Evolutionary conservation across 2,888 invertebrate genomes (phyloP).

Genomic region (Orchesella flavescens): DNA sequence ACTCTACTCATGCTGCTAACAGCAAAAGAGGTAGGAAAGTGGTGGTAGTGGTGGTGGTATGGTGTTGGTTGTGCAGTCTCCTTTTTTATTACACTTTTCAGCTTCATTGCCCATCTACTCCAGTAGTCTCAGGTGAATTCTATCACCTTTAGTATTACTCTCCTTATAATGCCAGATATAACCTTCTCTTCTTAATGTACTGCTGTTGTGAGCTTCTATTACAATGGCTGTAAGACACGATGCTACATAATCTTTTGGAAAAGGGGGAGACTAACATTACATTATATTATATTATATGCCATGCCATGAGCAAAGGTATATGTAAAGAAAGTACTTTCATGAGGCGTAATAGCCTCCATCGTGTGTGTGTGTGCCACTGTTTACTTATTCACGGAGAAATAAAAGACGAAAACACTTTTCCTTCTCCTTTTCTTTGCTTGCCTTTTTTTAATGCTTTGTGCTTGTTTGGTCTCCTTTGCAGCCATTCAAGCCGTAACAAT

Average conservation of each 20-base stretch:
- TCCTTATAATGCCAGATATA: not conserved
- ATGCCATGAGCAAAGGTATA: not conserved
- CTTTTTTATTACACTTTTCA: conserved; percentile 62
- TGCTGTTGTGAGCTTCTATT: not conserved
- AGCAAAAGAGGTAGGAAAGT: not conserved
- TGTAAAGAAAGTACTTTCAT: not conserved
- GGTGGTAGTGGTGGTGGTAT: conserved; percentile 4
- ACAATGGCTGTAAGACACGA: conserved; percentile 1
- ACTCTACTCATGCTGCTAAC: not conserved
- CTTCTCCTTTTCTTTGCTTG: conserved; percentile 21
- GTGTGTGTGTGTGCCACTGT: conserved; percentile 18
- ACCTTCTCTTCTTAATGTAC: conserved; percentile 4
- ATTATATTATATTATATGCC: conserved; percentile 23
- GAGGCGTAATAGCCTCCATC: conserved; percentile 32
- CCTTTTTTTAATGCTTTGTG: not conserved
- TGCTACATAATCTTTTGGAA: conserved; percentile 10
- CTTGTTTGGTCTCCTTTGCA: not conserved
- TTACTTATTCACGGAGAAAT: conserved; percentile 48
- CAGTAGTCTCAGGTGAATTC: conserved; percentile 60
- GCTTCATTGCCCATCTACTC: conserved; percentile 62
- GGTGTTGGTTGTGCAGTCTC: conserved; percentile 19
- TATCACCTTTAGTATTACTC: conserved; percentile 48
- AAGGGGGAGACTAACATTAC: conserved; percentile 7
- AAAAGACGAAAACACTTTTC: conserved; percentile 41
- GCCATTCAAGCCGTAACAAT: conserved; percentile 31